Evolutionary conservation across 2,888 invertebrate species (phyloP).

Genomic region (Chironomus riparius): DNA sequence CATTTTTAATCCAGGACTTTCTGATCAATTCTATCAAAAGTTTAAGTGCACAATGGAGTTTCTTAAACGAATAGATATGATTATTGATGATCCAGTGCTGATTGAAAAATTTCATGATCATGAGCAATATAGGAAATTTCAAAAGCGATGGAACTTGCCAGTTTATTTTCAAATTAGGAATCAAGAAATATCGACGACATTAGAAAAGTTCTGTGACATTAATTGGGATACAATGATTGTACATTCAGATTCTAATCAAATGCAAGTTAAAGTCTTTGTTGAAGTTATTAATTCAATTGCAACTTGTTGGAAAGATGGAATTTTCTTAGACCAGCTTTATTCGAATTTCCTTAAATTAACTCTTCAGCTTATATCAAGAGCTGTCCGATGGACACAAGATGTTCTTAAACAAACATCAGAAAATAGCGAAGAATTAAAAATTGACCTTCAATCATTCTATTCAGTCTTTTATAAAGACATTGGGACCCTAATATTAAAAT

Average conservation of each 20-base stretch:
- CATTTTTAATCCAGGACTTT: slow-evolving; percentile 88
- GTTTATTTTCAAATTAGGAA: slow-evolving; percentile 96
- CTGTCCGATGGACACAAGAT: slow-evolving; percentile 59
- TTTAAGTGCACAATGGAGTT: slow-evolving; percentile 72
- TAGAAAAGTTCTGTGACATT: slow-evolving; percentile 34
- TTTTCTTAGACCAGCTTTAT: slow-evolving; percentile 68
- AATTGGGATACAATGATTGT: not conserved
- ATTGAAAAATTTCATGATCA: slow-evolving; percentile 53
- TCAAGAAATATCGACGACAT: slow-evolving; percentile 77
- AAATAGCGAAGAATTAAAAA: slow-evolving; percentile 25
- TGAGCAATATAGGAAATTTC: slow-evolving; percentile 65
- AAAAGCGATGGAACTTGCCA: slow-evolving; percentile 84
- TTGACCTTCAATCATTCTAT: not conserved
- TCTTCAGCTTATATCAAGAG: slow-evolving; percentile 72
- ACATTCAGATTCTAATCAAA: slow-evolving; percentile 30
- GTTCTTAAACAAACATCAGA: slow-evolving; percentile 30
- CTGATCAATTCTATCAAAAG: slow-evolving; percentile 73
- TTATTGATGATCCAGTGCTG: slow-evolving; percentile 52
- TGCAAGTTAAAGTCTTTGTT: slow-evolving; percentile 37
- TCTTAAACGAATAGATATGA: slow-evolving; percentile 57
- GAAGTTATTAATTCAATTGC: slow-evolving; percentile 47
- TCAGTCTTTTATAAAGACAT: slow-evolving; percentile 28
- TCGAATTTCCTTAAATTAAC: slow-evolving; percentile 85
- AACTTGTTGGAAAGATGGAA: slow-evolving; percentile 66
- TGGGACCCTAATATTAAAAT: not conserved